Conservation (phyloP, 2,888 invertebrate genomes). For the Drosophila longiperda region DNA sequence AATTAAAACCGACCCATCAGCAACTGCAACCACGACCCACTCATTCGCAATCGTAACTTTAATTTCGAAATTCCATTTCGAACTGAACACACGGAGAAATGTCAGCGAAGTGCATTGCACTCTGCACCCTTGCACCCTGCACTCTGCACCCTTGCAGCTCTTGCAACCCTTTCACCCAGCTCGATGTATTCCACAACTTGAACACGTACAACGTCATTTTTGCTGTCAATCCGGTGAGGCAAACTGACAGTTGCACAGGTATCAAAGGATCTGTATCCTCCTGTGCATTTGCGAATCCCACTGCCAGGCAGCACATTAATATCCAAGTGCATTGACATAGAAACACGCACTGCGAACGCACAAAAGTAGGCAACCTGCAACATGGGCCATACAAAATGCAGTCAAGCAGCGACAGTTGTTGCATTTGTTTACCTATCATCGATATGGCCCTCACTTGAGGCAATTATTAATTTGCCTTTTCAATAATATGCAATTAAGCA, state of each 20-base stretch:
- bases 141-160: slow-evolving; percentile 35
- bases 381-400: slow-evolving; percentile 5
- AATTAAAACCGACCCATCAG: slow-evolving; percentile 39
- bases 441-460: neutral
- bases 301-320: slow-evolving; percentile 49
- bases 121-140: slow-evolving; percentile 52
- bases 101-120: slow-evolving; percentile 71
- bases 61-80: slow-evolving; percentile 67
- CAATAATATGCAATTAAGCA: neutral
- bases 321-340: slow-evolving; percentile 73
- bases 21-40: slow-evolving; percentile 1
- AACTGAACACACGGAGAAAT: slow-evolving; percentile 45
- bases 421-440: slow-evolving; percentile 3
- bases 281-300: slow-evolving; percentile 22
- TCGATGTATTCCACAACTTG: slow-evolving; percentile 46
- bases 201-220: slow-evolving; percentile 61
- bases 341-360: slow-evolving; percentile 60
- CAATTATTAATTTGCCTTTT: slow-evolving; percentile 7
- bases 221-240: slow-evolving; percentile 20
- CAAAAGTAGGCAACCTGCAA: slow-evolving; percentile 66
- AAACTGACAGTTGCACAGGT: slow-evolving; percentile 25
- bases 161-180: slow-evolving; percentile 41
- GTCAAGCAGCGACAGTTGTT: slow-evolving; percentile 29
- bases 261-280: slow-evolving; percentile 41
- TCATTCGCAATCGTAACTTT: slow-evolving; percentile 51